Base-by-base conservation (phyloP, 2,797 vertebrate genomes). In the Nannoperca australis region DNA sequence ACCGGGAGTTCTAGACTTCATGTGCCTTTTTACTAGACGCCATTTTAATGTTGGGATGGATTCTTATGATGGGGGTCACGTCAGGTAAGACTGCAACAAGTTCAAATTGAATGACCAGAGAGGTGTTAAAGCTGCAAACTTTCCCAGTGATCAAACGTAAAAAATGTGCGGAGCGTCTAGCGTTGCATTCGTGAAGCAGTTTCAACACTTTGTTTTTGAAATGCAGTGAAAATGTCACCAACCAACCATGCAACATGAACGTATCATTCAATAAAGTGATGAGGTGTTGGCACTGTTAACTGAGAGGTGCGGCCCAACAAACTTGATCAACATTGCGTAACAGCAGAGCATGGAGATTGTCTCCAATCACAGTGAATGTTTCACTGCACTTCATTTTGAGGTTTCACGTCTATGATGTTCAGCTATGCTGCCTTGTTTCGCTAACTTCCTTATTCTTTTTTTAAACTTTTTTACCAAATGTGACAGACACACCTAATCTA, bases 231-330 rank as follows among this genome's bases (percentile, higher is more conserved):
- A 83, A 61, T 68, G 61, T 61, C 47, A 59, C 24, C 7, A 0
- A 27, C 14, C 38, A 4, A 67, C 32, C 27, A 18, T 5, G 63
- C 11, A 38, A 32, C 49, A 24, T 22, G 20, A 81, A 69, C 63
- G 60, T 42, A 59, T 64, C n/a, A 77, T 82, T 74, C 74, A 73
- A 80, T 76, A n/a, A 55, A 77, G 54, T 7, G 2, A 56, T 40
- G 61, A 71, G 65, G 72, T 61, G 11, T 18, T 17, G 49, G 53
- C 7, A 73, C 85, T 89, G 79, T 82, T 87, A 44, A 17, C 24
- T 64, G 55, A 74, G 34, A 73, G 84, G 78, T 75, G 76, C 1
- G 44, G 70, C 69, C 51, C 1, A 63, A 76, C 51, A 76, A 78
- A 86, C 77, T 53, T 2, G 1, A 78, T 66, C 51, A 54, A 20